Conservation (phyloP, 2,888 invertebrate genomes). For the Pantelozetes paolii region DNA sequence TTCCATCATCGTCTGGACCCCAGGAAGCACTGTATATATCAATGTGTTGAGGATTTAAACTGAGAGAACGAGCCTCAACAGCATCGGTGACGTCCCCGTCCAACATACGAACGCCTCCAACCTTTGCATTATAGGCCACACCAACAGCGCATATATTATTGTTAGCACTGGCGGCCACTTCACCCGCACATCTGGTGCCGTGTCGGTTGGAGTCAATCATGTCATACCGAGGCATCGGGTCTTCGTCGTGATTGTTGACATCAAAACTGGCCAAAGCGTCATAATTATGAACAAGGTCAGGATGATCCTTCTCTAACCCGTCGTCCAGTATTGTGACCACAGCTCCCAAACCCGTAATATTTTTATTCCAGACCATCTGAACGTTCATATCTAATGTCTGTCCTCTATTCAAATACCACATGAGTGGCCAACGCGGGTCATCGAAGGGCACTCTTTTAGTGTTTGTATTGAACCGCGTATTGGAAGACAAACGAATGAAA, state of each 20-base stretch:
- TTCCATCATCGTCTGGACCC: conserved; percentile 96
- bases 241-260: conserved; percentile 86
- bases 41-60: conserved; percentile 90
- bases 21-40: conserved; percentile 91
- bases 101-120: conserved; percentile 95
- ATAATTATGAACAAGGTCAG: conserved; percentile 84
- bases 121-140: conserved; percentile 88
- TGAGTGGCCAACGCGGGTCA: conserved; percentile 87
- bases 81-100: conserved; percentile 98
- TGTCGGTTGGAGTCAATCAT: conserved; percentile 84
- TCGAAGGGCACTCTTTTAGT: conserved; percentile 57
- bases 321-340: conserved; percentile 96
- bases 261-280: conserved; percentile 94
- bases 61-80: conserved; percentile 90
- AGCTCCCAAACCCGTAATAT: conserved; percentile 86
- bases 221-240: conserved; percentile 96
- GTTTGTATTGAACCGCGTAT: conserved; percentile 4
- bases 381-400: conserved; percentile 91
- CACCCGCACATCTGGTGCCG: conserved; percentile 87
- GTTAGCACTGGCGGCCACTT: conserved; percentile 90
- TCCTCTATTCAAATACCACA: conserved; percentile 76
- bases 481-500: background rate
- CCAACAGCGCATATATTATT: conserved; percentile 89
- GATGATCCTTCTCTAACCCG: conserved; percentile 91
- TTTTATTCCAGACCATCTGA: conserved; percentile 87